Evolutionary conservation across 2,888 invertebrate species (phyloP), one percentile per base, ranked within the genome.

Genomic region (Yponomeuta plumbellus): DNA sequence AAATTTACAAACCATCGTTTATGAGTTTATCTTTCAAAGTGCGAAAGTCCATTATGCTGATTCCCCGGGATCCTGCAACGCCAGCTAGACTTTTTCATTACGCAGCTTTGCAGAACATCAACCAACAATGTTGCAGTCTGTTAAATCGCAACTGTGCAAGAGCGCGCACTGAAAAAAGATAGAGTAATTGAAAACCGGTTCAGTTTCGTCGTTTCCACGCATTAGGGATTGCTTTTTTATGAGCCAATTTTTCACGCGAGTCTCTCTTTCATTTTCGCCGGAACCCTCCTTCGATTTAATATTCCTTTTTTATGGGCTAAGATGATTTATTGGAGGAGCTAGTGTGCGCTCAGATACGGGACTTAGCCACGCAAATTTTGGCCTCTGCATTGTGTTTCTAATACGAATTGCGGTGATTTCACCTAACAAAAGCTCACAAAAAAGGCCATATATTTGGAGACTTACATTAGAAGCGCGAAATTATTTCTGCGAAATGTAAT

Each of bases 191-290:
- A 83, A 84, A 84, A 80, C 74, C 76, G 75, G 78, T 77, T 52
- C 44, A 76, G 75, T 80, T 79, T 83, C 81, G 83, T 81, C 80
- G 79, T 77, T 79, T 77, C 75, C 72, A 73, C 77, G 80, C 81
- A 80, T 78, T 75, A 77, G 73, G 79, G 80, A 83, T 85, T 80
- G 83, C 81, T 80, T 81, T 82, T 86, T 87, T 86, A 86, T 80
- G 80, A 76, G 78, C 81, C 83, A 84, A 85, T 86, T 88, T 85
- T 86, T 87, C 84, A 83, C 82, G 75, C 75, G 73, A 79, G 78
- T 65, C 65, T 65, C 79, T 73, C 77, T 74, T 79, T 81, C 81
- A 79, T 81, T 84, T 80, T 79, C 76, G 73, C 75, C 72, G 76
- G 75, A 76, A 79, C 81, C 69, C 70, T 73, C 79, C 78, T 84